Conservation (phyloP, 2,113 vertebrate species). For the Crotophaga sulcirostris region DNA sequence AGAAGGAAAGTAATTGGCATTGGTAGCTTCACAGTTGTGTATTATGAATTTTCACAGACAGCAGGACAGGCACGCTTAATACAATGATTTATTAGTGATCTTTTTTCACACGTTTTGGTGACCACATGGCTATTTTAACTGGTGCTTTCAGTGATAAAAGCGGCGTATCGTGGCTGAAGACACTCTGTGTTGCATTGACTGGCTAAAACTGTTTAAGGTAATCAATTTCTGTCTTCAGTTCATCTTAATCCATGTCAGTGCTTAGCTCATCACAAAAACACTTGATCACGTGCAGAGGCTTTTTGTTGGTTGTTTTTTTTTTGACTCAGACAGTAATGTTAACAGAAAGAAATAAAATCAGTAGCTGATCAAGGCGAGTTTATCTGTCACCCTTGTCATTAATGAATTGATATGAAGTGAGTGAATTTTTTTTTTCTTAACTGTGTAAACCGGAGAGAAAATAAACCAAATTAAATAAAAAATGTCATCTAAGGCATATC, state of each 20-base stretch:
- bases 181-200: slow-evolving; percentile 24
- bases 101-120: not conserved
- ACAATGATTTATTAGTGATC: not conserved
- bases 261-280: slow-evolving; percentile 40
- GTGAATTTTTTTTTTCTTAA: slow-evolving; percentile 27
- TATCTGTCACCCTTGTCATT: slow-evolving; percentile 53
- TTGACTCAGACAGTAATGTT: slow-evolving; percentile 35
- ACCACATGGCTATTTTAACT: not conserved
- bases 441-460: slow-evolving; percentile 47
- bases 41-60: not conserved
- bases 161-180: not conserved
- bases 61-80: not conserved
- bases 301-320: slow-evolving; percentile 29
- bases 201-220: slow-evolving; percentile 51
- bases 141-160: not conserved
- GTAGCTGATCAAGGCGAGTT: slow-evolving; percentile 59
- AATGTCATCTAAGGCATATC: slow-evolving; percentile 1
- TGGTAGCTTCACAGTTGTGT: not conserved
- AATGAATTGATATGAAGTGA: slow-evolving; percentile 53
- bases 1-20: not conserved
- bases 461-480: slow-evolving; percentile 53
- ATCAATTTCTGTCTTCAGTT: slow-evolving; percentile 55
- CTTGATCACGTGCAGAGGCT: slow-evolving; percentile 24
- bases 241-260: slow-evolving; percentile 54
- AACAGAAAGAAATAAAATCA: slow-evolving; percentile 66